These are phyloP conservation scores for Amphiprion ocellaris DNA, from an alignment of 2,113 vertebrate genomes.

Conservation along the genomic window DNA sequence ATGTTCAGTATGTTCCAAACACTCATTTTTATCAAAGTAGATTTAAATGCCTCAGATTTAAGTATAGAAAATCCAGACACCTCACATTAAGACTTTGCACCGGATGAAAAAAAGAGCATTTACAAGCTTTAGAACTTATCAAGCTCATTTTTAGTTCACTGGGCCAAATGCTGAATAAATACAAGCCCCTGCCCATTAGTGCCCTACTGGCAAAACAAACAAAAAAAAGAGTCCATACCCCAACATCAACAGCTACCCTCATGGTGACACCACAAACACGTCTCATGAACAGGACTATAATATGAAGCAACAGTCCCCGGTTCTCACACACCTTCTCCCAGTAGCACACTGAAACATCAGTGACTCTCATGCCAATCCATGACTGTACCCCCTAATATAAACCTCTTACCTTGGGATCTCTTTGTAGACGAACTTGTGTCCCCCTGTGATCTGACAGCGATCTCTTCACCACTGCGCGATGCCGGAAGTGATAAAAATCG, in stretches of 20 bases:
- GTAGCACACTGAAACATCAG: not conserved
- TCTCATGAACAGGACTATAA: not conserved
- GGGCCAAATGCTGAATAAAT: no score
- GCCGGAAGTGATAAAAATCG: conserved; percentile 94
- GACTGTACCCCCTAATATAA: not conserved
- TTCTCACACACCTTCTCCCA: not conserved
- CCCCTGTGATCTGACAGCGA: conserved; percentile 89
- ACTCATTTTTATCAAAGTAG: no score
- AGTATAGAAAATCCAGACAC: no score
- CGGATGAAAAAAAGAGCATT: no score
- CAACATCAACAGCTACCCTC: not conserved
- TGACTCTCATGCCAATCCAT: not conserved
- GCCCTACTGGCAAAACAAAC: no score
- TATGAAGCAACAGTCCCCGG: not conserved
- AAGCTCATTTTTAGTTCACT: no score
- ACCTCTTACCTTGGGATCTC: conserved; percentile 89
- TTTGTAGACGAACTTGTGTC: conserved; percentile 87
- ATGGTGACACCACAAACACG: not conserved
- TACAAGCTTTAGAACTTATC: no score
- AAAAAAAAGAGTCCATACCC: no score
- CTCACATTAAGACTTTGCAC: no score
- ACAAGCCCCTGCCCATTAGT: not conserved
- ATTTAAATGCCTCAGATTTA: no score
- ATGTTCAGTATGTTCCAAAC: no score
- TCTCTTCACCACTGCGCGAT: conserved; percentile 90